These are phyloP conservation scores for Silurus aristotelis DNA, from an alignment of 2,797 vertebrate genomes.

Conservation along the genomic window DNA sequence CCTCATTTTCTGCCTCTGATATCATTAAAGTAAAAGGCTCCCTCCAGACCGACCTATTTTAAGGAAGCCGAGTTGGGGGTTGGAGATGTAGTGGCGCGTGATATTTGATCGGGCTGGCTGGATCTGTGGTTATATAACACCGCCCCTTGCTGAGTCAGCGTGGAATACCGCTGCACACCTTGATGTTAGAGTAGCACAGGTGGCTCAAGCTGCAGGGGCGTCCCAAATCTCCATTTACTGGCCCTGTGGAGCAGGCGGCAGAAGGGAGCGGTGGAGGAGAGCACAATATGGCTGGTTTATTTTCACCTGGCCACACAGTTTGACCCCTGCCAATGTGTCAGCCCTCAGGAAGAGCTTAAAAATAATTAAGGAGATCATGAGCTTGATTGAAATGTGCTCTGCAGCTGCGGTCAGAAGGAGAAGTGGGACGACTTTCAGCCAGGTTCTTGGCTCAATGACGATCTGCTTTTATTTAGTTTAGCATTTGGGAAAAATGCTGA, in stretches of 20 bases:
- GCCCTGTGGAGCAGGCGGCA: slow-evolving; percentile 65
- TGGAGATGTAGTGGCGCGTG: slow-evolving; percentile 39
- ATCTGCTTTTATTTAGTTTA: background rate
- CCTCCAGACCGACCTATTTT: slow-evolving; percentile 45
- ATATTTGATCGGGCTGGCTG: slow-evolving; percentile 46
- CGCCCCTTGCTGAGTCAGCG: slow-evolving; percentile 43
- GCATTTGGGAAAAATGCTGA: background rate
- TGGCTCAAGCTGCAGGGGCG: slow-evolving; percentile 74
- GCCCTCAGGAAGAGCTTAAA: slow-evolving; percentile 75
- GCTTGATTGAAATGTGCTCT: slow-evolving; percentile 60
- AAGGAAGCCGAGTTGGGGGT: background rate
- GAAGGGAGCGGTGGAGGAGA: slow-evolving; percentile 69
- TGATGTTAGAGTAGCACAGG: slow-evolving; percentile 75
- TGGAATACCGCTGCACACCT: slow-evolving; percentile 60
- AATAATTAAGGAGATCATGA: slow-evolving; percentile 77
- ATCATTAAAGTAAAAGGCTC: slow-evolving; percentile 33
- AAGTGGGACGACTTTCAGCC: background rate
- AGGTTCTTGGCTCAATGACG: background rate
- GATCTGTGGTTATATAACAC: slow-evolving; percentile 46
- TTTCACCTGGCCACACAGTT: slow-evolving; percentile 83
- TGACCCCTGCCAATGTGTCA: slow-evolving; percentile 77
- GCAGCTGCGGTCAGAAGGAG: slow-evolving; percentile 15
- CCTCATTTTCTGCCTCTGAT: slow-evolving; percentile 41
- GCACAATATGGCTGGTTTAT: slow-evolving; percentile 80
- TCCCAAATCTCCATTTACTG: slow-evolving; percentile 73